phyloP scores from a whole-genome alignment of 2,888 invertebrate species.

The Meiosimyza platycephala region DNA sequence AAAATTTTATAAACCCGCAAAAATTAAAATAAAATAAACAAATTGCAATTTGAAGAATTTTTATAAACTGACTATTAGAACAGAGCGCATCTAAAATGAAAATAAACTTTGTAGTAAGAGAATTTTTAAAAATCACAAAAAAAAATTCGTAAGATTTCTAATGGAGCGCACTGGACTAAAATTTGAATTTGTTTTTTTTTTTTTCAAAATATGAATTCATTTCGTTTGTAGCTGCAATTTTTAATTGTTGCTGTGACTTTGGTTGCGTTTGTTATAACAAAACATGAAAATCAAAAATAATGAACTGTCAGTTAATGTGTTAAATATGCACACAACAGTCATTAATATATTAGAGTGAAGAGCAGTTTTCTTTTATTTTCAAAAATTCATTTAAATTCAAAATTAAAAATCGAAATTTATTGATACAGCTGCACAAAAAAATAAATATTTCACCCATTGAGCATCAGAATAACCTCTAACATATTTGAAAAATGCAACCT shows the following conservation, averaged over 20 bases:
- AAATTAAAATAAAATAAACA: constrained; percentile 47
- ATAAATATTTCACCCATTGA: too few relatives aligned
- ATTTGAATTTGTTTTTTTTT: neutral
- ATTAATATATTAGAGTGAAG: too few relatives aligned
- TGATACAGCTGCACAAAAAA: too few relatives aligned
- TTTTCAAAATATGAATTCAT: neutral
- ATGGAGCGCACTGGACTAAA: too few relatives aligned
- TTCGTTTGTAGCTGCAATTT: too few relatives aligned
- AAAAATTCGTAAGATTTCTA: too few relatives aligned
- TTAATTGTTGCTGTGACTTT: constrained; percentile 4
- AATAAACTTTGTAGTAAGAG: constrained; percentile 54
- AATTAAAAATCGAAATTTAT: too few relatives aligned
- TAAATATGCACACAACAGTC: constrained; percentile 51
- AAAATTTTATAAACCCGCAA: neutral
- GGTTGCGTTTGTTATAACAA: constrained; percentile 22
- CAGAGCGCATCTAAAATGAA: constrained; percentile 49
- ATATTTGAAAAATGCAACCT: too few relatives aligned
- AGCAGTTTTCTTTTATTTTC: too few relatives aligned
- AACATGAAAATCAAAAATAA: constrained; percentile 53
- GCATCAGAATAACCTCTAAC: too few relatives aligned
- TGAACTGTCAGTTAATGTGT: constrained; percentile 55
- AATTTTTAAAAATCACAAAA: too few relatives aligned
- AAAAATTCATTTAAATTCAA: too few relatives aligned
- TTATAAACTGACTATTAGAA: constrained; percentile 51
- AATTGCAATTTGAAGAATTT: constrained; percentile 53